phyloP scores from a whole-genome alignment of 2,888 invertebrate species.

The Melieria crassipennis region DNA sequence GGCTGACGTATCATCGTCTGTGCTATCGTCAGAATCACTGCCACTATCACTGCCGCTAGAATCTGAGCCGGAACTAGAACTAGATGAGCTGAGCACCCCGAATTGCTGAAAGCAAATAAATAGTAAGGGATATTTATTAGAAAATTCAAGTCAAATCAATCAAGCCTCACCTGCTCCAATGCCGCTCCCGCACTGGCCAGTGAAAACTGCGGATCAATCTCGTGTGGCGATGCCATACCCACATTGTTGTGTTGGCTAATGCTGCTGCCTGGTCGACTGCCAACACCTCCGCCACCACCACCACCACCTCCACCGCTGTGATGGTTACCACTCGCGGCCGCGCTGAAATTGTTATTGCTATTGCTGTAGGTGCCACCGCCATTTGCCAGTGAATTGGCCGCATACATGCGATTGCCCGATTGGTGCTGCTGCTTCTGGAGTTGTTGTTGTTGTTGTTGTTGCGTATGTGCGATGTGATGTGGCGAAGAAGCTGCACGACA shows the following conservation, averaged over 20 bases:
- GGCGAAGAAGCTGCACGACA: slow-evolving; percentile 14
- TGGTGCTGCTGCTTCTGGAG: slow-evolving; percentile 47
- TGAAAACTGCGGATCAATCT: slow-evolving; percentile 50
- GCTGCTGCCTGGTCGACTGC: slow-evolving; percentile 41
- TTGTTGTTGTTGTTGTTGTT: slow-evolving; percentile 44
- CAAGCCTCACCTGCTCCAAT: slow-evolving; percentile 56
- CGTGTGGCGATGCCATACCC: slow-evolving; percentile 51
- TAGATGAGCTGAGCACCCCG: slow-evolving; percentile 62
- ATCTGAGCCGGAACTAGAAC: slow-evolving; percentile 64
- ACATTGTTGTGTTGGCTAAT: slow-evolving; percentile 33
- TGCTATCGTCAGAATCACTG: slow-evolving; percentile 64
- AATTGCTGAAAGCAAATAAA: slow-evolving; percentile 55
- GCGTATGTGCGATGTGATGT: slow-evolving; percentile 37
- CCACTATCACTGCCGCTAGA: slow-evolving; percentile 64
- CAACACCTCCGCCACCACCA: slow-evolving; percentile 34
- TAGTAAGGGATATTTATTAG: slow-evolving; percentile 17
- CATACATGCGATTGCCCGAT: slow-evolving; percentile 24
- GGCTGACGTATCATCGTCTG: slow-evolving; percentile 53
- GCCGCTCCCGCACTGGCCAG: slow-evolving; percentile 57
- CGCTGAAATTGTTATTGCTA: slow-evolving; percentile 43
- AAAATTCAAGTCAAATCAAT: neutral
- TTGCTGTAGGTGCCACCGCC: slow-evolving; percentile 43
- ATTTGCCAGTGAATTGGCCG: slow-evolving; percentile 41
- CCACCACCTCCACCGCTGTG: slow-evolving; percentile 39
- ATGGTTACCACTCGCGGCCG: slow-evolving; percentile 31